Base-by-base conservation (phyloP, 92 coral and sea anemone genomes). In the Epizoanthus fatuus region DNA sequence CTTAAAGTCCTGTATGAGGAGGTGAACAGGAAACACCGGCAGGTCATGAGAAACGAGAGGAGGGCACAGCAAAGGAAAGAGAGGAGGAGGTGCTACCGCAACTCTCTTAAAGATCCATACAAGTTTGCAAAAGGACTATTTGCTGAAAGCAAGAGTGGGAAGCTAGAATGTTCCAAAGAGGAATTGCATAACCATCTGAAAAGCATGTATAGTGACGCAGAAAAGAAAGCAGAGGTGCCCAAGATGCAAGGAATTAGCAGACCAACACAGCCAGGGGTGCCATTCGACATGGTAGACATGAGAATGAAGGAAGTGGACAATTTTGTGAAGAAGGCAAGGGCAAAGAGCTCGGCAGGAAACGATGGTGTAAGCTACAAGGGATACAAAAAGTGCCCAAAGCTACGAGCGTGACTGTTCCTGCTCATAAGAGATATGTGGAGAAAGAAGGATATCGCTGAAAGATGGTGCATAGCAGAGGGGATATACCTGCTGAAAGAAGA, bases 341-440 rank as follows among this genome's bases (percentile, higher is more conserved):
- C 79, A 49, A 73, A 73, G 55, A 45, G 62, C 49, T 14, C 63
- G 15, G 59, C 80, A 4, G 63, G 64, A 74, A 53, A 53, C 14
- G 80, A 74, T 74, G 80, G 62, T 19, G 29, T 51, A 52, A 45
- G 29, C n/a, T 74, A 74, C 37, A 74, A 74, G 45, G 64, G 52
- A 15, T 74, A 74, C 64, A 52, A 74, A n/a, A 3, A 74, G 25
- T 51, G 63, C 44, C 25, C 55, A 17, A 22, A 16, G 44, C 20
- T 74, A 35, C 38, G 64, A 37, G 22, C 0, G 5, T 25, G 49
- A 22, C 80, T 74, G 44, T 74, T 45, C 62, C 10, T 72, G 29
- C 37, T 65, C 16, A 12, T 65, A 15, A 39, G 40, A 65, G 71
- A 35, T 4, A 15, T 20, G 13, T 65, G 71, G 71, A 39, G 40